These are phyloP conservation scores for Coptodon rendalli DNA, from an alignment of 2,113 vertebrate species.

Conservation along the genomic window DNA sequence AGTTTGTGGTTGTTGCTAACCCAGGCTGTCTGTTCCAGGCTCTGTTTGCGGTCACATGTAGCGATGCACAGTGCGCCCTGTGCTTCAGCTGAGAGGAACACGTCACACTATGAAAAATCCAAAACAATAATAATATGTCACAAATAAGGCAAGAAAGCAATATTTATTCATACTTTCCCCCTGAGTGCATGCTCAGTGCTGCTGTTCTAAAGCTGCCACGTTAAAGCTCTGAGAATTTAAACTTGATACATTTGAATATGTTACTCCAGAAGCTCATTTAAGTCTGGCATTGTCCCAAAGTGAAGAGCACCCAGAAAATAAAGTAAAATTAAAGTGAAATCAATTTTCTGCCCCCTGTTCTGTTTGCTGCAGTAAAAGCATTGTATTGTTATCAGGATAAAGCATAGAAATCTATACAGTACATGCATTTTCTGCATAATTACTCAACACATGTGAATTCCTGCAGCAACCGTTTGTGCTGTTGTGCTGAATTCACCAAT, in stretches of 20 bases:
- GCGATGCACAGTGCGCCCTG: neutral
- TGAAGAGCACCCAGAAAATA: neutral
- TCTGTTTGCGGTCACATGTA: rapidly evolving
- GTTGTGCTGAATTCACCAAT: neutral
- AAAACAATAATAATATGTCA: rapidly evolving
- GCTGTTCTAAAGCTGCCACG: neutral
- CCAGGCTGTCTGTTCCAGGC: neutral
- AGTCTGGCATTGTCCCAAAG: neutral
- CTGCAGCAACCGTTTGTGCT: neutral
- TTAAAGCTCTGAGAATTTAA: neutral
- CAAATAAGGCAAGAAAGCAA: neutral
- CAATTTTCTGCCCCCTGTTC: neutral
- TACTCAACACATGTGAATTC: neutral
- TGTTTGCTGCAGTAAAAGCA: neutral
- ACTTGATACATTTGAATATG: neutral
- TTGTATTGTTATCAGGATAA: neutral
- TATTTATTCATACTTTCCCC: neutral
- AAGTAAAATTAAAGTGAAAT: neutral
- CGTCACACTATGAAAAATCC: neutral
- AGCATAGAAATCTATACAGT: rapidly evolving
- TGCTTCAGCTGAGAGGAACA: neutral
- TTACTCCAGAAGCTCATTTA: neutral
- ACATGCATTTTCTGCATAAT: rapidly evolving
- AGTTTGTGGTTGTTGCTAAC: neutral
- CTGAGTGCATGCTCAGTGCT: neutral